Conservation (phyloP, 2,797 vertebrate species). For the Acanthopagrus latus region DNA sequence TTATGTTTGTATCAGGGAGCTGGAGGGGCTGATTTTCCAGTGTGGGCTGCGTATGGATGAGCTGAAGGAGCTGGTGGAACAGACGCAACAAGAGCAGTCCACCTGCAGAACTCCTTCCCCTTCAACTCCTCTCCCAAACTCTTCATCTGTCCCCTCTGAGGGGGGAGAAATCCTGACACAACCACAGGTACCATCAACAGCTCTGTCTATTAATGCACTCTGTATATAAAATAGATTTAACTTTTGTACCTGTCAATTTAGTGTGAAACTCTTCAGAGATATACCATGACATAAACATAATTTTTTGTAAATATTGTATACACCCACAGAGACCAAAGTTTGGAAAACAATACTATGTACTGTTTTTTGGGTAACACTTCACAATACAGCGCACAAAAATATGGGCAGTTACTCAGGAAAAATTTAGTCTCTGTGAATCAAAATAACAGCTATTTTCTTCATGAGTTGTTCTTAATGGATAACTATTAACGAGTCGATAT, state of each 20-base stretch:
- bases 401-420: no score
- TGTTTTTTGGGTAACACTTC: neutral
- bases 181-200: constrained; percentile 68
- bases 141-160: constrained; percentile 30
- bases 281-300: neutral
- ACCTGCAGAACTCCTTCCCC: constrained; percentile 22
- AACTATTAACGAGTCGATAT: no score
- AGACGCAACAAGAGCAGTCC: constrained; percentile 35
- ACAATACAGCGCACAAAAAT: no score
- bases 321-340: neutral
- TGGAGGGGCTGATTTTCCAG: constrained; percentile 91
- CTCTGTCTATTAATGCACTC: neutral
- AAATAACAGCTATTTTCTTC: no score
- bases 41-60: constrained; percentile 88
- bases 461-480: no score
- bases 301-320: neutral
- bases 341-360: neutral
- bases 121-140: constrained; percentile 6
- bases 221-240: neutral
- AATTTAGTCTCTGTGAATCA: no score
- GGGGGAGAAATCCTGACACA: constrained; percentile 45
- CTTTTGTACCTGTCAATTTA: neutral
- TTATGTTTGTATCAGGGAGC: constrained; percentile 79
- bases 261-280: neutral
- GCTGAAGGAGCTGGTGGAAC: constrained; percentile 86